These are phyloP conservation scores for Zhuqinia jingwanae DNA, from an alignment of 2,888 invertebrate genomes.

Conservation along the genomic window DNA sequence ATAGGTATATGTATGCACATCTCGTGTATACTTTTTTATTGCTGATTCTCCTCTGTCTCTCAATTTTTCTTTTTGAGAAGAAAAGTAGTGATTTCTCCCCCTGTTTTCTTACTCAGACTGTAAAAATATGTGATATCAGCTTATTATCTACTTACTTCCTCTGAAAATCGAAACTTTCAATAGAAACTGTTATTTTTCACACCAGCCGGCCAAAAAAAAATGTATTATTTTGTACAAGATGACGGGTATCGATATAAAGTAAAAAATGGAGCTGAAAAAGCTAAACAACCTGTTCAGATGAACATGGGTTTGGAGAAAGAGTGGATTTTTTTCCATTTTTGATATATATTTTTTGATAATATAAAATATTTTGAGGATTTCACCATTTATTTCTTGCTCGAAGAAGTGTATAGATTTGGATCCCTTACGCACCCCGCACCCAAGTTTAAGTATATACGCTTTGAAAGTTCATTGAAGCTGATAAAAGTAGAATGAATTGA, in stretches of 20 bases:
- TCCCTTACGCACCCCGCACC: background rate
- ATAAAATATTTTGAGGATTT: conserved; percentile 48
- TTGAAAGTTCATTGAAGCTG: no score
- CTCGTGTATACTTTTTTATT: conserved; percentile 17
- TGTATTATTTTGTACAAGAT: no score
- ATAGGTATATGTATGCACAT: background rate
- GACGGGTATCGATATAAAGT: no score
- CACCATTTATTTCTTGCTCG: conserved; percentile 7
- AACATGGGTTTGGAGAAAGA: background rate
- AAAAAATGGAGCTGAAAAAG: no score
- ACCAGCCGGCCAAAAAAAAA: background rate
- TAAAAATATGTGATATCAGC: conserved; percentile 6
- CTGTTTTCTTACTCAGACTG: background rate
- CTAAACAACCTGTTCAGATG: conserved; percentile 37
- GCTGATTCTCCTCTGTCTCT: conserved; percentile 43
- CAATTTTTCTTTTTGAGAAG: no score
- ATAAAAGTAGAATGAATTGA: conserved; percentile 55
- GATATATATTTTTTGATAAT: conserved; percentile 36
- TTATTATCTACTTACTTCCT: no score
- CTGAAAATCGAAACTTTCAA: conserved; percentile 13
- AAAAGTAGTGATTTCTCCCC: conserved; percentile 51
- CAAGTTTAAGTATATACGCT: background rate
- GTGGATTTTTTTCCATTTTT: background rate
- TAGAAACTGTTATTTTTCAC: background rate
- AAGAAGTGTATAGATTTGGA: conserved; percentile 6